phyloP scores from a whole-genome alignment of 1,140 invertebrate species.

The Ladona fulva region DNA sequence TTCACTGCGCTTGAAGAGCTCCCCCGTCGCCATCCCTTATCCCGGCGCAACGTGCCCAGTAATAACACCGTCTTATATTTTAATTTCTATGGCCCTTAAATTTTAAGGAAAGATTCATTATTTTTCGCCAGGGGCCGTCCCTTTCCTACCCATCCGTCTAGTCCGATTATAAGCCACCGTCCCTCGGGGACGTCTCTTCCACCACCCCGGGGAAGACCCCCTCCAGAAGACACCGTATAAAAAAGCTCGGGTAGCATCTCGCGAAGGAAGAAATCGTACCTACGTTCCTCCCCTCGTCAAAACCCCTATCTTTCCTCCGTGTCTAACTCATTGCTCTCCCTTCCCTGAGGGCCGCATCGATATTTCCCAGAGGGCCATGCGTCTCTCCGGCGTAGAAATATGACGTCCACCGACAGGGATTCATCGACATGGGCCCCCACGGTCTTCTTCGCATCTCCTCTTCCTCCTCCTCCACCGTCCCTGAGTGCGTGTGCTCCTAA shows the following conservation, averaged over 20 bases:
- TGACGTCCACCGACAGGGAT: background rate
- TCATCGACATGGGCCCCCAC: background rate
- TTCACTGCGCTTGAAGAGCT: background rate
- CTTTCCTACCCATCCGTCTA: background rate
- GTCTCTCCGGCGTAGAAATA: background rate
- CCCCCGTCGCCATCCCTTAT: background rate
- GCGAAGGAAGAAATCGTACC: background rate
- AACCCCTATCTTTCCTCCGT: background rate
- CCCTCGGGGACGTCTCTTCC: background rate
- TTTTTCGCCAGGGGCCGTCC: background rate
- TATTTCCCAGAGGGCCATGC: constrained; percentile 6
- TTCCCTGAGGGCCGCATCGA: background rate
- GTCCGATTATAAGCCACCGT: background rate
- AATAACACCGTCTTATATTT: constrained; percentile 6
- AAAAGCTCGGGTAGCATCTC: background rate
- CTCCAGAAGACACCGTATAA: no score
- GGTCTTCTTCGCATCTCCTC: background rate
- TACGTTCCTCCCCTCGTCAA: background rate
- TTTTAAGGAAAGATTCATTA: background rate
- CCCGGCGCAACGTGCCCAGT: background rate
- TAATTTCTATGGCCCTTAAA: constrained; percentile 1
- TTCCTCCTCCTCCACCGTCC: background rate
- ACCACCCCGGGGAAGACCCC: no score
- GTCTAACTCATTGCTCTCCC: background rate
- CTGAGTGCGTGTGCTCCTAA: background rate